Conservation (phyloP, 2,888 invertebrate species). For the Crepidodera aurea region DNA sequence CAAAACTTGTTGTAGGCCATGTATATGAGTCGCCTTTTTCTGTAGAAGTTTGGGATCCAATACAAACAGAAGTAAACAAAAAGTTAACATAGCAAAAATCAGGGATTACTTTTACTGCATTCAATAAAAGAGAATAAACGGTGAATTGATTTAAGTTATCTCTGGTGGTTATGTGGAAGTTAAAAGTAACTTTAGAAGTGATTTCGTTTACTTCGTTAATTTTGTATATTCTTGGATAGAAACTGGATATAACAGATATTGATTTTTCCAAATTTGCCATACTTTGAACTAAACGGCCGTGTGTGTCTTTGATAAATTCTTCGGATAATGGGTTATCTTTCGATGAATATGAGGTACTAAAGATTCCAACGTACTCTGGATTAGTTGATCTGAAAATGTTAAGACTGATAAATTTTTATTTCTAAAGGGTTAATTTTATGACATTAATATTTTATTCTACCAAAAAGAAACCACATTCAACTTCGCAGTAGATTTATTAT, state of each 20-base stretch:
- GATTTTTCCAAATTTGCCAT: not conserved
- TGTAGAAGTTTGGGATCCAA: slow-evolving; percentile 22
- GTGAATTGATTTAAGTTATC: not conserved
- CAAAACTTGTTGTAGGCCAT: slow-evolving; percentile 41
- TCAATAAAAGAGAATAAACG: not conserved
- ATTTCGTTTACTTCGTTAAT: slow-evolving; percentile 42
- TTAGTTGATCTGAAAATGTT: slow-evolving; percentile 32
- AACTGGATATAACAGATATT: slow-evolving; percentile 17
- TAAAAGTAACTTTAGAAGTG: slow-evolving; percentile 37
- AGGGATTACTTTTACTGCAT: not conserved
- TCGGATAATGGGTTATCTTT: slow-evolving; percentile 40
- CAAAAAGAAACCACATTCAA: too few species aligned
- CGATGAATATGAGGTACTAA: slow-evolving; percentile 32
- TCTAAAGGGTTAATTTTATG: too few species aligned
- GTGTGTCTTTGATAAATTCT: slow-evolving; percentile 34
- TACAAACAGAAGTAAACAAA: slow-evolving; percentile 38
- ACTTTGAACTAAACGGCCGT: slow-evolving; percentile 27
- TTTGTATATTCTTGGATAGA: slow-evolving; percentile 44
- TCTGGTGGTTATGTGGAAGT: slow-evolving; percentile 43
- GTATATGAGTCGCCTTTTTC: slow-evolving; percentile 26
- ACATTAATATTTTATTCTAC: too few species aligned
- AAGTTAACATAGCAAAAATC: slow-evolving; percentile 33
- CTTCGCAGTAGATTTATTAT: too few species aligned
- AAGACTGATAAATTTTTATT: too few species aligned
- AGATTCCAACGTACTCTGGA: slow-evolving; percentile 45